These are phyloP conservation scores for Rallus limicola DNA, from an alignment of 2,113 vertebrate genomes.

Conservation along the genomic window DNA sequence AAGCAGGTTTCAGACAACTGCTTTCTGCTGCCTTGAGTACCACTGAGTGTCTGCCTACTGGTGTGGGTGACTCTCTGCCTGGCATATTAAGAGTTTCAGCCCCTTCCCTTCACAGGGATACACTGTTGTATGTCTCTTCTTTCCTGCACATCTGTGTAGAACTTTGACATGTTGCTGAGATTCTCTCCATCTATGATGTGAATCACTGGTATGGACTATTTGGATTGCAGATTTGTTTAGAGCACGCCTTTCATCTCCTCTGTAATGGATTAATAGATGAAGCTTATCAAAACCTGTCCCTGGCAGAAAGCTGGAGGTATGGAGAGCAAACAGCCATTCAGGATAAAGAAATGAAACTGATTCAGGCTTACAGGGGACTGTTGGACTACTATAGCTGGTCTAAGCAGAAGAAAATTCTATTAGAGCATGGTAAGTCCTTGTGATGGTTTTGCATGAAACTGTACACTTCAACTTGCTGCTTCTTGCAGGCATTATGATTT, in stretches of 20 bases:
- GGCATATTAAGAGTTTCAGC: neutral
- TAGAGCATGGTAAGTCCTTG: constrained; percentile 72
- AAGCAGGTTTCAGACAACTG: neutral
- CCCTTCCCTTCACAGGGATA: neutral
- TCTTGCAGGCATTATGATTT: accelerated
- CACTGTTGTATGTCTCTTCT: neutral
- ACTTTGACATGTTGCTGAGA: neutral
- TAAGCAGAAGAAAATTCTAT: constrained; percentile 72
- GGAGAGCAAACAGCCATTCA: constrained; percentile 79
- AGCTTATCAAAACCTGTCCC: constrained; percentile 79
- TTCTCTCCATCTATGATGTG: neutral
- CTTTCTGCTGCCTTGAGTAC: neutral
- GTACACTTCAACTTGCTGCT: neutral
- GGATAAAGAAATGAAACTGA: constrained; percentile 74
- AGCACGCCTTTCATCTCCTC: constrained; percentile 88
- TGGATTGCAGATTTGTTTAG: constrained; percentile 83
- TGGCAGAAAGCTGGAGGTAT: constrained; percentile 86
- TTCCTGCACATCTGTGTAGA: neutral
- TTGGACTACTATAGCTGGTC: constrained; percentile 87
- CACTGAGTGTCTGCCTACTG: neutral
- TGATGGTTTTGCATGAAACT: neutral
- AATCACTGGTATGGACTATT: neutral
- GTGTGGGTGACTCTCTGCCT: neutral
- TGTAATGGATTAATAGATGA: constrained; percentile 81
- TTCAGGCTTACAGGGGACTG: constrained; percentile 87